phyloP scores from a whole-genome alignment of 2,888 invertebrate species.

The Octodonta nipae region DNA sequence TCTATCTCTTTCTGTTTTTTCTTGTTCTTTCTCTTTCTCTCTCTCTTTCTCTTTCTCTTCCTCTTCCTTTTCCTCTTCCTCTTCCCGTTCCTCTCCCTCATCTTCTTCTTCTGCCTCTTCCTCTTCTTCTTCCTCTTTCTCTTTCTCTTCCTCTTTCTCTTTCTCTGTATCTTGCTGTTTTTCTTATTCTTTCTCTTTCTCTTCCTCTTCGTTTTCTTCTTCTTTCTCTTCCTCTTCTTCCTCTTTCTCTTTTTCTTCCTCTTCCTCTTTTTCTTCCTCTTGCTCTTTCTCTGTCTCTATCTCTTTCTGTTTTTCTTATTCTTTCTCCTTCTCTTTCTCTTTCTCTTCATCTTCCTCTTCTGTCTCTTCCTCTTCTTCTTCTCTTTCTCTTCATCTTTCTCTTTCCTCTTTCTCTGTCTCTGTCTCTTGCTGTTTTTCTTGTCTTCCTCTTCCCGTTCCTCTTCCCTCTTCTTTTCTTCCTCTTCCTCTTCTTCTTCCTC shows the following conservation, averaged over 20 bases:
- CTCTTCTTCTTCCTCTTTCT: background rate
- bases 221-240: background rate
- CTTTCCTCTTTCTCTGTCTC: conserved; percentile 11
- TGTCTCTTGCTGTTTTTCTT: too few species aligned
- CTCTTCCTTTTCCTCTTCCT: background rate
- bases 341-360: conserved; percentile 7
- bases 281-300: too few species aligned
- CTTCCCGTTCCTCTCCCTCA: background rate
- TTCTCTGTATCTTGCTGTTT: background rate
- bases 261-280: background rate
- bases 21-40: background rate
- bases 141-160: background rate
- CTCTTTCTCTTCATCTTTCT: conserved; percentile 8
- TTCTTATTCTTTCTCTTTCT: background rate
- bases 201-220: background rate
- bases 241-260: background rate
- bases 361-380: conserved; percentile 8
- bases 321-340: background rate
- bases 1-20: too few species aligned
- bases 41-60: background rate
- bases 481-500: background rate
- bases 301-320: too few species aligned
- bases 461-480: conserved; percentile 6
- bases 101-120: too few species aligned
- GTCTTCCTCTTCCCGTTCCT: too few species aligned